Percentiles rank a stretch among this genome's conserved stretches.
Conservation (phyloP, 2,888 invertebrate genomes). For the Hololepta plana region DNA sequence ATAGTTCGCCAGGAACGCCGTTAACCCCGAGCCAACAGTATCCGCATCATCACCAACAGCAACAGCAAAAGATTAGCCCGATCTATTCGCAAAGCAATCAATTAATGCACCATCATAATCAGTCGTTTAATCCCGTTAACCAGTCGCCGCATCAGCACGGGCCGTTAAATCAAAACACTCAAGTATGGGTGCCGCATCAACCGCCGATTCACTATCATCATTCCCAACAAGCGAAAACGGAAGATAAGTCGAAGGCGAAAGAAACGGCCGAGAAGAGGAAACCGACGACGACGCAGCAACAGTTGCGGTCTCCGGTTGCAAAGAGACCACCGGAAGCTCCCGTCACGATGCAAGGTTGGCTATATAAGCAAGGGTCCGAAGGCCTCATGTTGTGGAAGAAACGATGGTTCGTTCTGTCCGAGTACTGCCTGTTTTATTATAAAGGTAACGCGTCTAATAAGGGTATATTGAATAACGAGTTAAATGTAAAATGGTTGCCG, state of each 20-base stretch:
- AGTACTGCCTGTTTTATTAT: constrained; percentile 87
- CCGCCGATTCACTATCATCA: constrained; percentile 20
- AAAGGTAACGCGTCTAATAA: constrained; percentile 42
- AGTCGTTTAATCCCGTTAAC: too few relatives aligned
- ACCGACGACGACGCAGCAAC: constrained; percentile 34
- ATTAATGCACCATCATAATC: too few relatives aligned
- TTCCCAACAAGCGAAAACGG: constrained; percentile 15
- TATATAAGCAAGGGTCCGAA: constrained; percentile 85
- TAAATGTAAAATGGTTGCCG: constrained; percentile 1
- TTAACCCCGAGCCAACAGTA: too few relatives aligned
- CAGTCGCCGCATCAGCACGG: constrained; percentile 16
- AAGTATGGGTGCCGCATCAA: constrained; percentile 21
- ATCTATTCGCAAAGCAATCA: too few relatives aligned
- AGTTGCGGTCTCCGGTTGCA: constrained; percentile 63
- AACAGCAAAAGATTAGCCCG: too few relatives aligned
- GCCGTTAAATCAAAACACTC: constrained; percentile 17
- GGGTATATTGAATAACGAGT: background rate
- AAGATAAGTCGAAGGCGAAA: constrained; percentile 20
- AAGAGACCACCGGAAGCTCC: constrained; percentile 71
- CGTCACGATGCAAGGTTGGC: constrained; percentile 74
- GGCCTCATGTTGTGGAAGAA: constrained; percentile 89
- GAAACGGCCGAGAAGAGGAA: constrained; percentile 1
- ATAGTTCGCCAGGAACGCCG: too few relatives aligned
- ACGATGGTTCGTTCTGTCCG: constrained; percentile 86
- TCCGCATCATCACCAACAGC: too few relatives aligned